Base-by-base conservation (phyloP, 2,113 vertebrate genomes). In the Leucosticte australis region DNA sequence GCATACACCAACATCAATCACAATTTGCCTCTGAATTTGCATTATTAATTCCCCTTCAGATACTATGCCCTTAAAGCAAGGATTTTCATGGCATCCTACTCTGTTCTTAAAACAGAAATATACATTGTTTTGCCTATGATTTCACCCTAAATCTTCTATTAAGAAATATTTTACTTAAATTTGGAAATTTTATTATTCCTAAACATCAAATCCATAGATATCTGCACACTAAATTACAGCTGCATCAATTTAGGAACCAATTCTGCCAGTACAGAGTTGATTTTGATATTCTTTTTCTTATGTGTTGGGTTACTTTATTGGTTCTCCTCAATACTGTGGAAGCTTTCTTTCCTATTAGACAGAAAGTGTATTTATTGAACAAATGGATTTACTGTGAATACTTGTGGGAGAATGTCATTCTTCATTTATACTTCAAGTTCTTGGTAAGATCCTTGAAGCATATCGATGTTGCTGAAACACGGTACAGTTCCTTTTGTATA, bases 361-460 rank as follows among this genome's bases (percentile, higher is more conserved):
- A 83, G 52, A 77, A 93, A 86, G 35, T 8, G 7, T 39, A 35
- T 39, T 70, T 83, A 76, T 59, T 90, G 63, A 95, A 94, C 84
- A 94, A 91, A 91, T 47, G 19, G 33, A 82, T 94, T 95, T 89
- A 87, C 26, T 83, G 64, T 73, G 83, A 94, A 88, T 47, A 86
- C 84, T 93, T 86, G 64, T 33, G 57, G 70, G 53, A 89, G 83
- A 95, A 84, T 83, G 49, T 91, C 80, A 87, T 81, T 90, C 85
- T 88, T 82, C 69, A 81, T 83, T 93, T 70, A 80, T 86, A 92
- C 68, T 86, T 93, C 76, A 95, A 44, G 41, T 90, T 85, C 68
- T 47, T 28, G 4, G 31, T 90, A 74, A 85, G 84, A 92, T 52
- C 87, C 87, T 96, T 91, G 92, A 96, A 93, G 68, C 52, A 49